These are phyloP conservation scores for Triplophysa rosa DNA, from an alignment of 2,113 vertebrate species.

Conservation along the genomic window DNA sequence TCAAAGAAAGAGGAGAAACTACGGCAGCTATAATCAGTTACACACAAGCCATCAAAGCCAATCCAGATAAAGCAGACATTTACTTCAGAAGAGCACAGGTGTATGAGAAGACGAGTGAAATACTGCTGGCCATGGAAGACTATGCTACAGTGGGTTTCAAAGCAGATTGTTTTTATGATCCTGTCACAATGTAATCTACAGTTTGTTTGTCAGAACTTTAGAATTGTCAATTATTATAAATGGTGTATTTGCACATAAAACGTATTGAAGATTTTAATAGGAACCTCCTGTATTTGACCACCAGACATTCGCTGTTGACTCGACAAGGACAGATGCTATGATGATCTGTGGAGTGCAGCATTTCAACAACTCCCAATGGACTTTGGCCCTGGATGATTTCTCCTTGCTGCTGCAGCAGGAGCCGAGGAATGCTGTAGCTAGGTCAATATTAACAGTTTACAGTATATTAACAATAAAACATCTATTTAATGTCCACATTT, in stretches of 20 bases:
- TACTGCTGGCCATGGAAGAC: conserved; percentile 75
- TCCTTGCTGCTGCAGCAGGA: conserved; percentile 70
- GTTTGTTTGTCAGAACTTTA: too few relatives aligned
- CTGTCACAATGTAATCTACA: neutral
- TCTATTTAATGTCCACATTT: too few relatives aligned
- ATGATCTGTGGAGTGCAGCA: conserved; percentile 70
- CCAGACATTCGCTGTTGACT: conserved; percentile 60
- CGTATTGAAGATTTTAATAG: neutral
- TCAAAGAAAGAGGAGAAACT: conserved; percentile 63
- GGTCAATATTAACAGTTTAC: conserved; percentile 58
- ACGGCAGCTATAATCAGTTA: conserved; percentile 73
- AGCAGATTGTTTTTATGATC: conserved; percentile 6
- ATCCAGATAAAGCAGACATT: conserved; percentile 69
- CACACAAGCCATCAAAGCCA: conserved; percentile 72
- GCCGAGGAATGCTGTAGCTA: conserved; percentile 63
- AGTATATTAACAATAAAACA: neutral
- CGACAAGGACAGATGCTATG: conserved; percentile 70
- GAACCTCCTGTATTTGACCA: neutral
- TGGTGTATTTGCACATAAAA: neutral
- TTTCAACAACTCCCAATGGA: conserved; percentile 68
- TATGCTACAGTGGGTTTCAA: conserved; percentile 70
- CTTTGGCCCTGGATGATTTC: conserved; percentile 71
- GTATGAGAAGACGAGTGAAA: conserved; percentile 64
- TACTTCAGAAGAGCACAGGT: conserved; percentile 77
- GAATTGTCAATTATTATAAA: neutral